Evolutionary conservation across 2,888 invertebrate species (phyloP).

Genomic region (Dinocampus coccinellae): DNA sequence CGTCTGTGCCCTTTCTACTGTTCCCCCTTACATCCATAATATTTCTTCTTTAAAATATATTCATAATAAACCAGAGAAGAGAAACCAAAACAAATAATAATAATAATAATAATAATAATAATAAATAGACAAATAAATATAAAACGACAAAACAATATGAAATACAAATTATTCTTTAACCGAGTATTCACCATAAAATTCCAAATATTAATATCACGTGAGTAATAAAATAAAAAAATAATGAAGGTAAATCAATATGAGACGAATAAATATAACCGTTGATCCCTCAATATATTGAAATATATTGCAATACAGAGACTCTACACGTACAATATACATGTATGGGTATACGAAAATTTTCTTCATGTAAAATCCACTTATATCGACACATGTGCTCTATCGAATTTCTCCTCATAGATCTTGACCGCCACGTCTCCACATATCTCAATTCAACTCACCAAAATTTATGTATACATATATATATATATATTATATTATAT

Average conservation of each 20-base stretch:
- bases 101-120: no score
- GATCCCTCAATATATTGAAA: not conserved
- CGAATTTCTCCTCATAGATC: not conserved
- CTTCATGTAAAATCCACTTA: not conserved
- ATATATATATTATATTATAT: not conserved
- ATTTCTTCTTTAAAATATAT: constrained; percentile 3
- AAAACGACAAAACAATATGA: not conserved
- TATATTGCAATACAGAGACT: not conserved
- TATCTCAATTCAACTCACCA: no score
- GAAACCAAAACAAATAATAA: no score
- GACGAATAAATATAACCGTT: not conserved
- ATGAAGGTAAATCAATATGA: not conserved
- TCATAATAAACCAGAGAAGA: no score
- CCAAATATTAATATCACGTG: no score
- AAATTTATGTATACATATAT: not conserved
- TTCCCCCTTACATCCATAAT: not conserved
- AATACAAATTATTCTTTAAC: not conserved
- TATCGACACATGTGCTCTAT: not conserved
- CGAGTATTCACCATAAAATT: not conserved
- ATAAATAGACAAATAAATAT: no score
- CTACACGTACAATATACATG: not conserved
- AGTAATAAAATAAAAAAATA: not conserved
- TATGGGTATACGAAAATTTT: not conserved
- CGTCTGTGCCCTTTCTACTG: not conserved
- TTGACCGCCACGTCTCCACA: no score